Evolutionary conservation across 2,888 invertebrate genomes (phyloP).

Genomic region (Cephus runcator): DNA sequence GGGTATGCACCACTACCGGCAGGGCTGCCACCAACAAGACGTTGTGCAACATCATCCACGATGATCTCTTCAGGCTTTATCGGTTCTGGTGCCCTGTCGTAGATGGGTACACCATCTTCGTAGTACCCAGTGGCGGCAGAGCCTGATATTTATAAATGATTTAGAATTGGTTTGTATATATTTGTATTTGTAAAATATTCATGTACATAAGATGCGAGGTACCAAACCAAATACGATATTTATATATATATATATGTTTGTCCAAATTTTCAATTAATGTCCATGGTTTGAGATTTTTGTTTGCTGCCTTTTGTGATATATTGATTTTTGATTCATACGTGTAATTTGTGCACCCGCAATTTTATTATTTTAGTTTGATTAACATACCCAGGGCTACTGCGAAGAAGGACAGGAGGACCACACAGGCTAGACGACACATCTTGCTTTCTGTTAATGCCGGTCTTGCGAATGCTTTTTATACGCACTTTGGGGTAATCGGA

Average conservation of each 20-base stretch:
- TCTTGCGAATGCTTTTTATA: neutral
- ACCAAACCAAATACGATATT: neutral
- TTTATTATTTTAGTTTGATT: neutral
- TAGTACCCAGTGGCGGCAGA: neutral
- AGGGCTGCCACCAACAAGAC: conserved; percentile 66
- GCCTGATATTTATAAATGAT: neutral
- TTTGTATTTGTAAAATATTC: neutral
- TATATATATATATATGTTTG: neutral
- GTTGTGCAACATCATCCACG: conserved; percentile 23
- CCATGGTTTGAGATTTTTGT: neutral
- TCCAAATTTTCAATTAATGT: neutral
- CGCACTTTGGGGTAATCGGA: neutral
- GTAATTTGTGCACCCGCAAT: neutral
- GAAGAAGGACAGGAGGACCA: neutral
- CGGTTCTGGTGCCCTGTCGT: neutral
- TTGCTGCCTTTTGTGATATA: neutral
- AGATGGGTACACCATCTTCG: neutral
- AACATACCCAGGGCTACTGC: neutral
- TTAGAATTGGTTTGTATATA: neutral
- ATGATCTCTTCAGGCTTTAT: neutral
- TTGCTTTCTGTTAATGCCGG: neutral
- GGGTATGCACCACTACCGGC: conserved; percentile 68
- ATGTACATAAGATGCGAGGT: neutral
- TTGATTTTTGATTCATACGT: neutral
- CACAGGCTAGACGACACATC: neutral